Conservation (phyloP, 2,797 vertebrate species). For the Cuculus canorus region DNA sequence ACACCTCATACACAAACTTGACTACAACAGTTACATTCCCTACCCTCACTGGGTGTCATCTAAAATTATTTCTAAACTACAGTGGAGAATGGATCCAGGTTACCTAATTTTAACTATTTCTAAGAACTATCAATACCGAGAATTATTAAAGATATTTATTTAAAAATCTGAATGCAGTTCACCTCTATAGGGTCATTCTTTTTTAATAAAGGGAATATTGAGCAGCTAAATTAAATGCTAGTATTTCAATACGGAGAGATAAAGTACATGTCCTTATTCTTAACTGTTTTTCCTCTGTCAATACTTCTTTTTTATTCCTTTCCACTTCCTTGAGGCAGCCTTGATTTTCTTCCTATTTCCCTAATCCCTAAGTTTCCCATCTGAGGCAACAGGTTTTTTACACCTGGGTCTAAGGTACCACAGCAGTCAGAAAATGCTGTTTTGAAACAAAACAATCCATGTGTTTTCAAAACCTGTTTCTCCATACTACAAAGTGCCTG, state of each 20-base stretch:
- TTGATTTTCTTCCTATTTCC: background rate
- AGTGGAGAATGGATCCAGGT: background rate
- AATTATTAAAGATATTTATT: background rate
- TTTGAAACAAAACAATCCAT: slow-evolving; percentile 1
- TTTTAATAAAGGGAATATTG: background rate
- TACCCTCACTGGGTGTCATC: background rate
- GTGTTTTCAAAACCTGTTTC: background rate
- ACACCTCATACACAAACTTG: background rate
- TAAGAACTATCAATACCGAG: background rate
- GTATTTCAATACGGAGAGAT: background rate
- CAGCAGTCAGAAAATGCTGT: background rate
- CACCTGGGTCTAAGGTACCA: background rate
- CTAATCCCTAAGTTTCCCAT: background rate
- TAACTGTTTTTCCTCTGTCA: background rate
- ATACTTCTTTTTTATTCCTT: background rate
- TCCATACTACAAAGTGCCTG: background rate
- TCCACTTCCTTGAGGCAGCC: background rate
- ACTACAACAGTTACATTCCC: background rate
- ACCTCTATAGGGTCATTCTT: background rate
- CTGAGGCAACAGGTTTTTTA: background rate
- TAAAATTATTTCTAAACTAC: background rate
- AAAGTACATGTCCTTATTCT: background rate
- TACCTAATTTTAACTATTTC: background rate
- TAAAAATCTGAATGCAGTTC: background rate
- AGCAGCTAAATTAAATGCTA: background rate